These are phyloP conservation scores for Drosophila ezoana DNA, from an alignment of 2,888 invertebrate genomes.

Conservation along the genomic window DNA sequence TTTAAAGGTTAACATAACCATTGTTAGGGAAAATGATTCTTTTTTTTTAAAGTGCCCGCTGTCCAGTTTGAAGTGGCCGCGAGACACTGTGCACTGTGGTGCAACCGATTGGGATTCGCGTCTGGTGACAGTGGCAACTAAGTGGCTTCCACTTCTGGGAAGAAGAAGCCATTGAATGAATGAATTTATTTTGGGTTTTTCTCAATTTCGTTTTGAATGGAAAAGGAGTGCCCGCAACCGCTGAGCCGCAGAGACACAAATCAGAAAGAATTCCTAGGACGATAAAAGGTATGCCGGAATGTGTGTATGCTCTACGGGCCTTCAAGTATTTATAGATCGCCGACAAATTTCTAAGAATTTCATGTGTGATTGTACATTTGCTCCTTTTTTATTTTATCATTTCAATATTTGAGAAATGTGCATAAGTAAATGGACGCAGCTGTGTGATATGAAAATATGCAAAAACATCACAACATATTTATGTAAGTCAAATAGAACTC, in stretches of 20 bases:
- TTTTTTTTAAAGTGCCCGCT: constrained; percentile 21
- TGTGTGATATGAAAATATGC: constrained; percentile 45
- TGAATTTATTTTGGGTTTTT: constrained; percentile 29
- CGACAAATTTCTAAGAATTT: constrained; percentile 54
- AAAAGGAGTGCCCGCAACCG: constrained; percentile 55
- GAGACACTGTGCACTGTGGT: constrained; percentile 34
- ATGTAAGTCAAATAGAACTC: constrained; percentile 50
- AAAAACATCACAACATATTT: constrained; percentile 44
- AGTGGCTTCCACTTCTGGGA: constrained; percentile 53
- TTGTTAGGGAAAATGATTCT: constrained; percentile 38
- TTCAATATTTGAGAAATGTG: constrained; percentile 42
- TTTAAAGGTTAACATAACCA: constrained; percentile 52
- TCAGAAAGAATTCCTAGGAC: constrained; percentile 42
- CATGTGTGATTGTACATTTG: constrained; percentile 1
- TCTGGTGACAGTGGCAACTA: constrained; percentile 43
- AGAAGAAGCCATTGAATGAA: constrained; percentile 56
- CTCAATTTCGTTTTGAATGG: constrained; percentile 37
- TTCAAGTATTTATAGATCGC: constrained; percentile 50
- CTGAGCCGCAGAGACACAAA: constrained; percentile 40
- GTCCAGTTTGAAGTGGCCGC: constrained; percentile 68
- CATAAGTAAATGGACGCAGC: constrained; percentile 50
- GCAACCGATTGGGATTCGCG: constrained; percentile 46
- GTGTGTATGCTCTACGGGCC: constrained; percentile 14
- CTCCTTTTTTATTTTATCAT: constrained; percentile 37
- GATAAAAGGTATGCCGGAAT: constrained; percentile 62